Base-by-base conservation (phyloP, 2,113 vertebrate species). In the Antechinus stuartii region DNA sequence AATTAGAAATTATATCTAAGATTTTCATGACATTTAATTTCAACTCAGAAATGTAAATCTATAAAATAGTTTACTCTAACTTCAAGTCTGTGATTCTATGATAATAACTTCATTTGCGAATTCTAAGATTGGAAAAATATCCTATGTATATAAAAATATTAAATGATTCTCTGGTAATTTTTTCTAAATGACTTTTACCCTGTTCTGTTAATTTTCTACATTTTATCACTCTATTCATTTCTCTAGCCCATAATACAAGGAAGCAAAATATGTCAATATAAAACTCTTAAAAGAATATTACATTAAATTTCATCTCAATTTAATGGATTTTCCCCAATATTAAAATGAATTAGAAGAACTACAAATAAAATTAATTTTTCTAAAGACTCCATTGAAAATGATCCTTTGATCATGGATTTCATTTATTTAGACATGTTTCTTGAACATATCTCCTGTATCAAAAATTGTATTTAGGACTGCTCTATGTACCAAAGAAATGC, bases 111-210 rank as follows among this genome's bases (percentile, higher is more conserved):
- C 25, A 91, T 68, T 9, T 91, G 52, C 26, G 96, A 94, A 95
- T 90, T 91, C 35, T 92, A 95, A 94, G 55, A 12, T 49, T 24
- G 93, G 49, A 93, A n/a, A 92, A 56, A 91, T 30, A 94, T 11
- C 42, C 54, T 93, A 5, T 76, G 23, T 92, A 91, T 30, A 91
- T 95, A 56, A 52, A 95, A 92, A 54, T 26, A 25, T 56, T 76
- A 14, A 6, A 89, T 92, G 23, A 92, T 95, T 94, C 89, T 52
- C n/a, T 8, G 84, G 49, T 30, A 96, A 14, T 94, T 96, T 94
- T 96, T 95, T 92, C 53, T 55, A 94, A 95, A 91, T 92, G 42
- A 93, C 76, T 92, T 93, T 96, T 89, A 50, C 90, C 92, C 56
- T 16, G 89, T 26, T 54, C 9, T 91, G 90, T 54, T 90, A 89